A percentile compares a stretch with the other conserved stretches of the same genome.
phyloP scores from a whole-genome alignment of 2,113 vertebrate species.

The Epinephelus moara region DNA sequence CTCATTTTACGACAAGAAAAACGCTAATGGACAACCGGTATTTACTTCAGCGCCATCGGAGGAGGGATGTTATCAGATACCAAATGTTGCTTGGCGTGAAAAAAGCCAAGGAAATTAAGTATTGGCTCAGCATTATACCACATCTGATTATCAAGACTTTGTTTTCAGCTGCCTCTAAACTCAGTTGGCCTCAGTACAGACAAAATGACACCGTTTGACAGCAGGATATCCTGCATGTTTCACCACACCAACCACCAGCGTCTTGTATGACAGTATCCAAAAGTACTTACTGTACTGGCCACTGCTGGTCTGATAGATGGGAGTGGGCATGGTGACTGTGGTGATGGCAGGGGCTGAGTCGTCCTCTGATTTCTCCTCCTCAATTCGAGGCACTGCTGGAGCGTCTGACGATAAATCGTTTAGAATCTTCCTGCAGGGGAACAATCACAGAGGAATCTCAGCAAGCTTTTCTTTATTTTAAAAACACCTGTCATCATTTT shows the following conservation, averaged over 20 bases:
- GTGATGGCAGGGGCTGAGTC: constrained; percentile 94
- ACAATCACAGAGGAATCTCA: background rate
- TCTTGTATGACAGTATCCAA: background rate
- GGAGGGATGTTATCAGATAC: background rate
- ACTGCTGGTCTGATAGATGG: constrained; percentile 99
- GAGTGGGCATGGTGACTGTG: constrained; percentile 97
- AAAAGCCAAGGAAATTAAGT: too few relatives aligned
- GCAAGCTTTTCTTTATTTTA: background rate
- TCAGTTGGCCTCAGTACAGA: background rate
- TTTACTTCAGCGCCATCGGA: background rate
- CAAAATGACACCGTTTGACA: background rate
- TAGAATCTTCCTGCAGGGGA: constrained; percentile 93
- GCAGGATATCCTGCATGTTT: background rate
- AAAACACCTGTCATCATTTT: background rate
- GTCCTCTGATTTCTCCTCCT: constrained; percentile 98
- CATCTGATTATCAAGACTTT: background rate
- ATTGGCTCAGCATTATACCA: too few relatives aligned
- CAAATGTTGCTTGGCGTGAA: background rate
- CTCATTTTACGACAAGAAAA: too few relatives aligned
- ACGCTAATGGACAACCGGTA: too few relatives aligned
- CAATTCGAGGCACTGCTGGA: constrained; percentile 95
- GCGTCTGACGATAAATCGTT: constrained; percentile 98
- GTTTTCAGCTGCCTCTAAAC: background rate
- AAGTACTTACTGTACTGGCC: constrained; percentile 96
- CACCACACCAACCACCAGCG: background rate